Conservation (phyloP, 2,888 invertebrate genomes). For the Phytoseiulus persimilis region DNA sequence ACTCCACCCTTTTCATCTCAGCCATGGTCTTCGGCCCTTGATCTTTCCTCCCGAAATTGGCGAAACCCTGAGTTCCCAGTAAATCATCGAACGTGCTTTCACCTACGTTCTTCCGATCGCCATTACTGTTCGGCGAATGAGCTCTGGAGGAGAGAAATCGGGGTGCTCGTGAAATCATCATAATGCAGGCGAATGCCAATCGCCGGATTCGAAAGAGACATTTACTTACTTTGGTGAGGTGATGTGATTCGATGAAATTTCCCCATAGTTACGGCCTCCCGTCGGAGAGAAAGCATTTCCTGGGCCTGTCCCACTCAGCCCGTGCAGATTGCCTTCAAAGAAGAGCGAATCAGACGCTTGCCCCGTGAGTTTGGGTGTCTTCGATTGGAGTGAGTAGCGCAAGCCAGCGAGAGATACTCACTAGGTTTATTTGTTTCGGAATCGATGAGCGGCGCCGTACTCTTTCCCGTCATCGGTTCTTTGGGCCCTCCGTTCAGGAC, state of each 20-base stretch:
- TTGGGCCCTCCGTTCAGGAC: neutral
- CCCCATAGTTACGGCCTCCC: neutral
- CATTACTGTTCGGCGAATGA: neutral
- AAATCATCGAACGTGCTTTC: conserved; percentile 80
- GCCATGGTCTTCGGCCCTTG: conserved; percentile 75
- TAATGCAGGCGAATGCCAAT: too few relatives aligned
- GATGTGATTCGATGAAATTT: neutral
- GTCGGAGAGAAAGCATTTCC: neutral
- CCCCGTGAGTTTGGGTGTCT: neutral
- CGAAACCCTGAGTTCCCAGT: conserved; percentile 78
- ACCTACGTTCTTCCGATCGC: conserved; percentile 49
- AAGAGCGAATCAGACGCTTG: neutral
- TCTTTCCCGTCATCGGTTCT: neutral
- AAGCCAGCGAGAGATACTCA: neutral
- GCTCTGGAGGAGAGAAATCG: neutral
- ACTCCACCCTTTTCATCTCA: conserved; percentile 79
- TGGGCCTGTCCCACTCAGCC: neutral
- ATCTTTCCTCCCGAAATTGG: conserved; percentile 65
- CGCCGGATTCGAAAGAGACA: too few relatives aligned
- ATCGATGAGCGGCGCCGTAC: neutral
- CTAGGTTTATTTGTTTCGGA: neutral
- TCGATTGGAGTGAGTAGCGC: neutral
- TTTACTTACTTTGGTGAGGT: neutral
- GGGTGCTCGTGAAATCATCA: neutral
- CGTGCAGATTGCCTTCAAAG: neutral